Evolutionary conservation across 1,140 invertebrate species (phyloP).

Genomic region (Drosophila nannoptera): DNA sequence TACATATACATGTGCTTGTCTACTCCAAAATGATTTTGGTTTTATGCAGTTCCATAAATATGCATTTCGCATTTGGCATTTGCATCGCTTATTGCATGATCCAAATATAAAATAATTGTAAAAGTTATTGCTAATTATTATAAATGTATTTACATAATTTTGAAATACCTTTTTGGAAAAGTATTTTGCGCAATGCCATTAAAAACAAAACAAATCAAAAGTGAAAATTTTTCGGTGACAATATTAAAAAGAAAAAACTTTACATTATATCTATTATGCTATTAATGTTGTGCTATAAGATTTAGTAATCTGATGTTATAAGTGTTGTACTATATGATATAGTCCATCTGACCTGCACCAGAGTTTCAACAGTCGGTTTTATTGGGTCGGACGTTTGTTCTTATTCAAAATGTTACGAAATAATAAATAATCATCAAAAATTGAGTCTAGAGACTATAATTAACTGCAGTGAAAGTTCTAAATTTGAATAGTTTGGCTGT

Average conservation of each 20-base stretch:
- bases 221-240: constrained; percentile 58
- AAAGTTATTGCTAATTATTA: constrained; percentile 22
- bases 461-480: neutral
- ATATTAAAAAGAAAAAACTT: constrained; percentile 50
- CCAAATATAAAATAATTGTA: constrained; percentile 9
- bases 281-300: constrained; percentile 45
- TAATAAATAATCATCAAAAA: neutral
- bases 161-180: constrained; percentile 54
- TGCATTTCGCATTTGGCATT: constrained; percentile 49
- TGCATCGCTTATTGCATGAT: constrained; percentile 60
- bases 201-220: constrained; percentile 2
- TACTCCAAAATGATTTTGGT: constrained; percentile 16
- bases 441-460: too few relatives aligned
- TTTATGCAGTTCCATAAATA: constrained; percentile 48
- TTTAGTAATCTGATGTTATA: constrained; percentile 16
- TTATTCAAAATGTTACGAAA: constrained; percentile 9
- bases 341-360: neutral
- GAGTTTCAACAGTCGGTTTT: neutral
- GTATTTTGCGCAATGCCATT: constrained; percentile 44
- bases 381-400: neutral
- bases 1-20: neutral
- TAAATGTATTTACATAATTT: constrained; percentile 53
- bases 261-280: constrained; percentile 35
- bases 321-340: constrained; percentile 25
- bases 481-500: neutral